phyloP scores from a whole-genome alignment of 1,140 invertebrate species.

The Halesus radiatus region DNA sequence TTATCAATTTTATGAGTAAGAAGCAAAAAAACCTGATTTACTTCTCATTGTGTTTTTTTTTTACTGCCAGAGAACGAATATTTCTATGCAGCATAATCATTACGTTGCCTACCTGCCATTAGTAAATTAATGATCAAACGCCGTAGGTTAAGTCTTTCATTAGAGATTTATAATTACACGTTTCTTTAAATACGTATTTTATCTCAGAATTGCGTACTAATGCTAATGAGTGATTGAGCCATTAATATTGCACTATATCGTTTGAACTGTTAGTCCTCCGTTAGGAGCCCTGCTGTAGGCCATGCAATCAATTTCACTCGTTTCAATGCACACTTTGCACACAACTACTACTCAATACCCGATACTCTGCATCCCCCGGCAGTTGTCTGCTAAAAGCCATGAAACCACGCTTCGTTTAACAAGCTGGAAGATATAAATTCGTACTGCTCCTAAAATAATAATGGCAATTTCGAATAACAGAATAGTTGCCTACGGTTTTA shows the following conservation, averaged over 20 bases:
- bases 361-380: neutral
- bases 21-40: too few species aligned
- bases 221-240: neutral
- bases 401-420: too few species aligned
- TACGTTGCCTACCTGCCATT: neutral
- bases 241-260: conserved; percentile 1
- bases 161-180: neutral
- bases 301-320: neutral
- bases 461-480: too few species aligned
- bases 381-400: too few species aligned
- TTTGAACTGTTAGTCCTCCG: neutral
- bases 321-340: neutral
- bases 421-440: too few species aligned
- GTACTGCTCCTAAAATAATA: too few species aligned
- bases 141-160: neutral
- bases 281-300: conserved; percentile 3
- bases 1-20: neutral
- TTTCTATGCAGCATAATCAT: neutral
- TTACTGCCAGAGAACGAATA: too few species aligned
- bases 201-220: conserved; percentile 1
- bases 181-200: neutral
- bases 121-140: neutral
- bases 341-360: neutral
- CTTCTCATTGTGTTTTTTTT: neutral
- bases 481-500: too few species aligned